Base-by-base conservation (phyloP, 2,888 invertebrate genomes). In the Melieria crassipennis region DNA sequence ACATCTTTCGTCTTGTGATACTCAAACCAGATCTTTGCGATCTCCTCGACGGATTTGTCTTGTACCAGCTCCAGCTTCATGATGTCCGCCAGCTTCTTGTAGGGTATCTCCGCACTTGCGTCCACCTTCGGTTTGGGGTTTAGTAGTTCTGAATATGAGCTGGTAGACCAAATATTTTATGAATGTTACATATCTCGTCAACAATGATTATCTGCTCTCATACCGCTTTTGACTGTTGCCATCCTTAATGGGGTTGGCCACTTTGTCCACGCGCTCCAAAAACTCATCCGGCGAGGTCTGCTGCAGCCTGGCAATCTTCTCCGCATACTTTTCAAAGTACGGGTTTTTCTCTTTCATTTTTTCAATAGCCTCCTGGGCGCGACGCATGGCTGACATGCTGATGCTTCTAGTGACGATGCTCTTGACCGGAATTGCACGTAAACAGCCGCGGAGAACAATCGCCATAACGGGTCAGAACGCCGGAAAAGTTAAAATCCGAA, bases 241-340 rank as follows among this genome's bases (percentile, higher is more conserved):
- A 5, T 82, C 83, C 67, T 83, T 82, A 50, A 82, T 84, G 74
- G 81, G 87, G 82, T 79, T 76, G 1, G 78, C 66, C 4, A 85
- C 81, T 47, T 87, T 87, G 80, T 92, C 92, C 10, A 93, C 84
- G 75, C 91, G 88, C 48, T 89, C 86, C 61, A 92, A 79, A 81
- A 94, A 93, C 82, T 94, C 93, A 77, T 92, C 91, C 0, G 94
- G 94, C 4, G 92, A 91, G 0, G 91, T 91, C 84, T 92, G 88
- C 83, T 94, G 94, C 30, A 94, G 83, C 73, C 90, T 88, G 0
- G 92, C 90, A 75, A 96, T 93, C 84, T 94, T 94, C 2, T 89
- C 86, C 0, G 94, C 91, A 87, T 96, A 96, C 81, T 95, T 96
- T 16, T 92, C 92, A 80, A 89, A 95, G 82, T 92, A 95, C 0